Evolutionary conservation across 2,888 invertebrate species (phyloP), one percentile per base, ranked within the genome.

Genomic region (Minunthozetes semirufus): DNA sequence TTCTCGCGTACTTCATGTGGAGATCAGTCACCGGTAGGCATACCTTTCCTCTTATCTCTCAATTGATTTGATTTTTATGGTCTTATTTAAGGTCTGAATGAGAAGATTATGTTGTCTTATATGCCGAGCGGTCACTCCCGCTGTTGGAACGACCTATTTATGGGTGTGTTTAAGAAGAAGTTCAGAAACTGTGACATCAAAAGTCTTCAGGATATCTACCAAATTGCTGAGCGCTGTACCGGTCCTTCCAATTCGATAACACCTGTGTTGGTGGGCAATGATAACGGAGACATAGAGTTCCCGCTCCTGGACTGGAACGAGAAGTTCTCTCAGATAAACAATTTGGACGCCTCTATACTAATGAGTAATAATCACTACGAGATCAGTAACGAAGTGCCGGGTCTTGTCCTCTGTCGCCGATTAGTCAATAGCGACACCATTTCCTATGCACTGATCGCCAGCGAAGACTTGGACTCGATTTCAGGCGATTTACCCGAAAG

Each of bases 81-180:
- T 27, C 4, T 29, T 17, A 38, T 63, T n/a, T 25, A 27, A 70
- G 70, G 70, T 25, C 27, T 70, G 8, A 70, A 75, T 25, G 75
- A 75, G 22, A 59, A 71, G 50, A 56, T 75, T 27, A n/a, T 22
- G n/a, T 11, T 75, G 15, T 72, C 71, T 1, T 72, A 29, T 53
- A 53, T 75, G 33, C 75, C 75, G n/a, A 56, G 38, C 8, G 75
- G 75, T 63, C 75, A 75, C 59, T 48, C 63, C 25, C 59, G 48
- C 5, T 72, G 61, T 48, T 75, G 75, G 75, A 75, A 75, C 46
- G 75, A 75, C 48, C 50, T 75, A 19, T 72, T 75, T 56, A 75
- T 75, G 75, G 75, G 72, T n/a, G 72, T 63, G 0, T 75, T 75
- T 25, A 71, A 61, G 38, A 75, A 75, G 56, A 71, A 72, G 46